Evolutionary conservation across 2,113 vertebrate genomes (phyloP).

Genomic region (Triplophysa siluroides): DNA sequence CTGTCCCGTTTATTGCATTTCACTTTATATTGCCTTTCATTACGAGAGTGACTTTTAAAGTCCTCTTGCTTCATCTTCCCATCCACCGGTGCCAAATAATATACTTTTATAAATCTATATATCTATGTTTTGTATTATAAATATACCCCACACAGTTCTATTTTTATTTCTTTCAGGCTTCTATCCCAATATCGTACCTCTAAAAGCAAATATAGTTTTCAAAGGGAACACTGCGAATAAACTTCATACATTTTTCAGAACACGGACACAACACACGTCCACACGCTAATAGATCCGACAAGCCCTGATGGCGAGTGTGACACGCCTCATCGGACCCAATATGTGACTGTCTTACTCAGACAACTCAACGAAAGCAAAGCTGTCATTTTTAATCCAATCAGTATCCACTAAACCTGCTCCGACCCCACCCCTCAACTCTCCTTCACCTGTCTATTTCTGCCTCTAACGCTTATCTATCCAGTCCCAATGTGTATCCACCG

Average conservation of each 20-base stretch:
- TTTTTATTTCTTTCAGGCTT: neutral
- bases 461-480: conserved; percentile 40
- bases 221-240: conserved; percentile 2
- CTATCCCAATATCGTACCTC: neutral
- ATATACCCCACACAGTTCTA: neutral
- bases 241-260: conserved; percentile 5
- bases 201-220: neutral
- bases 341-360: conserved; percentile 70
- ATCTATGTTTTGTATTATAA: too few species aligned
- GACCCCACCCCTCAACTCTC: conserved; percentile 6
- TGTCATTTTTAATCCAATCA: conserved; percentile 72
- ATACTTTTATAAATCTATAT: too few species aligned
- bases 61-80: too few species aligned
- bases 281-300: conserved; percentile 29
- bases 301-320: conserved; percentile 62
- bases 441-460: conserved; percentile 1
- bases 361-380: conserved; percentile 68
- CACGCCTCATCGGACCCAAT: conserved; percentile 62
- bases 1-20: too few species aligned
- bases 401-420: conserved; percentile 34
- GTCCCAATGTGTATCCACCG: conserved; percentile 35
- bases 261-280: conserved; percentile 14
- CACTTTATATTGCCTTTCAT: too few species aligned
- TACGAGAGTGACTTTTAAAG: too few species aligned
- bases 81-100: too few species aligned